Evolutionary conservation across 2,888 invertebrate genomes (phyloP).

Genomic region (Rhamphomyia laevipes): DNA sequence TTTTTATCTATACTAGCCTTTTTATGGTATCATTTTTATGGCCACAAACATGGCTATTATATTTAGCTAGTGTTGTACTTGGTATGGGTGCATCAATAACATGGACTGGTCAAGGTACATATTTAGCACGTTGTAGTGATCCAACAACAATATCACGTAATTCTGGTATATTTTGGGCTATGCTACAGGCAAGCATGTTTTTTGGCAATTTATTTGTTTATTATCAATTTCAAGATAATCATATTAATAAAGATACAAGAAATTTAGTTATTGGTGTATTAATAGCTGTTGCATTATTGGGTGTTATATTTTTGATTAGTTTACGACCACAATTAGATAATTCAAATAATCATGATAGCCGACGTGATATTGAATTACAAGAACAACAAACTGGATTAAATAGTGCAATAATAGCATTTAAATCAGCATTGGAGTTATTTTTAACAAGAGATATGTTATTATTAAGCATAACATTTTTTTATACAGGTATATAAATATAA

Average conservation of each 20-base stretch:
- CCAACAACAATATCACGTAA: conserved; percentile 81
- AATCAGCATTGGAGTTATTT: conserved; percentile 64
- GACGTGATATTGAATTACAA: conserved; percentile 31
- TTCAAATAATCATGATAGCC: conserved; percentile 14
- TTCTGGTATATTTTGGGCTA: conserved; percentile 94
- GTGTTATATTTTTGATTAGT: conserved; percentile 54
- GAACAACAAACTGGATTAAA: conserved; percentile 41
- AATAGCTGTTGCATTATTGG: conserved; percentile 55
- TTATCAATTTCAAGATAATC: conserved; percentile 71
- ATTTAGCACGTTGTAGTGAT: conserved; percentile 82
- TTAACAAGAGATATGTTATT: conserved; percentile 73
- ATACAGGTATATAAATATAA: conserved; percentile 54
- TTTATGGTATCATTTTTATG: conserved; percentile 84
- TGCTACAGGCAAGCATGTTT: conserved; percentile 88
- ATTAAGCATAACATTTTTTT: conserved; percentile 75
- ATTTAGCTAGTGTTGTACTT: conserved; percentile 70
- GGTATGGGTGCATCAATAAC: conserved; percentile 88
- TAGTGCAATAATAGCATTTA: conserved; percentile 49
- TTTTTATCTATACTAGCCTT: conserved; percentile 37
- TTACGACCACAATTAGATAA: conserved; percentile 46
- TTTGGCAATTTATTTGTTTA: conserved; percentile 93
- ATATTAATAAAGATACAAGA: conserved; percentile 60
- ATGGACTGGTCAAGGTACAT: conserved; percentile 94
- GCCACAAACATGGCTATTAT: conserved; percentile 72
- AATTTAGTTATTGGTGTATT: conserved; percentile 73